Percentiles rank a stretch among this genome's conserved stretches.
These are phyloP conservation scores for Gallinago paraguaiae DNA, from an alignment of 2,113 vertebrate species.

Conservation along the genomic window DNA sequence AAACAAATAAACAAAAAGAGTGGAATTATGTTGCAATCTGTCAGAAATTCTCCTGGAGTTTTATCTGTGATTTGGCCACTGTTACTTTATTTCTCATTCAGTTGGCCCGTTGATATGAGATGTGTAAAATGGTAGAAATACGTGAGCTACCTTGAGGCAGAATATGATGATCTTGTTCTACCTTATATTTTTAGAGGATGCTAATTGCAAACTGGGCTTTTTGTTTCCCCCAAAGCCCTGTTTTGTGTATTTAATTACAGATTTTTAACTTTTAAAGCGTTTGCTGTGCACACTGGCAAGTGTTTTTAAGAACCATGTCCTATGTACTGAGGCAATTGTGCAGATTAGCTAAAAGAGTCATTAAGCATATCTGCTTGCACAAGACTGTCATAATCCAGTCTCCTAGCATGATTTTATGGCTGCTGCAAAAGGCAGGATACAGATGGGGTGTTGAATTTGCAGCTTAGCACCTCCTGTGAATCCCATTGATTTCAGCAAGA, in stretches of 20 bases:
- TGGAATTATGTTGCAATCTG: constrained; percentile 50
- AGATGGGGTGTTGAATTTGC: constrained; percentile 18
- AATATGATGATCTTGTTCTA: constrained; percentile 5
- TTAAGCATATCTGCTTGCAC: constrained; percentile 50
- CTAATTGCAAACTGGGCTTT: constrained; percentile 13
- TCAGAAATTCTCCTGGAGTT: constrained; percentile 49
- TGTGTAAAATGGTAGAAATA: constrained; percentile 11
- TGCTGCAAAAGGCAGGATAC: constrained; percentile 15
- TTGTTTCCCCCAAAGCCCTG: neutral
- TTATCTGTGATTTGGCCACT: constrained; percentile 12
- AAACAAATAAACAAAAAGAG: constrained; percentile 36
- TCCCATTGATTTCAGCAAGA: neutral
- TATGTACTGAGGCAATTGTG: constrained; percentile 24
- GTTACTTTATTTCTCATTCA: constrained; percentile 2
- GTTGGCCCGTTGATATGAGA: constrained; percentile 7
- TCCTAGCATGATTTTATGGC: constrained; percentile 26
- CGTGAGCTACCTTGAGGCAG: neutral
- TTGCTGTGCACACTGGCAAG: constrained; percentile 11
- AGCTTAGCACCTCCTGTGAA: constrained; percentile 23
- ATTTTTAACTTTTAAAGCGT: constrained; percentile 41
- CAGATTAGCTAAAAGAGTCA: constrained; percentile 53
- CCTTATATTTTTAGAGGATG: constrained; percentile 11
- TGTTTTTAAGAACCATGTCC: constrained; percentile 33
- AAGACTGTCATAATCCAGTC: constrained; percentile 46
- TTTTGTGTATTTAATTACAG: constrained; percentile 50